phyloP scores from a whole-genome alignment of 1,140 invertebrate species.

The Cotesia chilonis region DNA sequence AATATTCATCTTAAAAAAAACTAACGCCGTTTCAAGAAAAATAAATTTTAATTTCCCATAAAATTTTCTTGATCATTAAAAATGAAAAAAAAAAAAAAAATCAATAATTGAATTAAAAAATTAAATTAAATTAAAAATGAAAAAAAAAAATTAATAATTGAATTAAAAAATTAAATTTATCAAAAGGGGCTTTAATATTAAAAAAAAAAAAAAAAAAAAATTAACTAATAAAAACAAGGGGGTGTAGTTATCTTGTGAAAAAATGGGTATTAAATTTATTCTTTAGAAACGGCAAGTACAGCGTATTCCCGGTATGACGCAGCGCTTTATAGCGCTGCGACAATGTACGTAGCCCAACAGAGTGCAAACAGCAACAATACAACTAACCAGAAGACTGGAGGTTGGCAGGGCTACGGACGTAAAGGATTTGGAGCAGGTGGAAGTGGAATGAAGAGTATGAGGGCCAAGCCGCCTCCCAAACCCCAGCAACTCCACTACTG shows the following conservation, averaged over 20 bases:
- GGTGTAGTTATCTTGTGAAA: slow-evolving; percentile 9
- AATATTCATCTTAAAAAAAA: slow-evolving; percentile 2
- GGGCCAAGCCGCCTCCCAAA: slow-evolving; percentile 84
- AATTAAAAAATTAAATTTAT: neutral
- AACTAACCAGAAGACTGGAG: slow-evolving; percentile 68
- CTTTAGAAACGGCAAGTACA: slow-evolving; percentile 65
- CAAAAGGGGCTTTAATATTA: neutral
- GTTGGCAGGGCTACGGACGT: slow-evolving; percentile 77
- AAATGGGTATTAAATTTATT: slow-evolving; percentile 52
- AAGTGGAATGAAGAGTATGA: slow-evolving; percentile 70
- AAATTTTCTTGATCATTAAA: neutral
- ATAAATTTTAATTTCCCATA: slow-evolving; percentile 8
- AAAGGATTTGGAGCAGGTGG: slow-evolving; percentile 72
- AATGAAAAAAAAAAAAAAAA: neutral
- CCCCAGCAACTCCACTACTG: slow-evolving; percentile 93
- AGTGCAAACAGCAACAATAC: slow-evolving; percentile 69
- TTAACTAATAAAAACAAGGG: neutral
- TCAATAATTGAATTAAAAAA: no score
- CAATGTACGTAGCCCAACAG: slow-evolving; percentile 90
- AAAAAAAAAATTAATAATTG: neutral
- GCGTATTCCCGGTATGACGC: slow-evolving; percentile 87
- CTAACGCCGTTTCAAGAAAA: slow-evolving; percentile 13
- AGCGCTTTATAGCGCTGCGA: slow-evolving; percentile 91
- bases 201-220: slow-evolving; percentile 13
- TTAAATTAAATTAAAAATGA: no score